Evolutionary conservation across 2,797 vertebrate genomes (phyloP), one percentile per base, ranked within the genome.

Genomic region (Streptopelia turtur): DNA sequence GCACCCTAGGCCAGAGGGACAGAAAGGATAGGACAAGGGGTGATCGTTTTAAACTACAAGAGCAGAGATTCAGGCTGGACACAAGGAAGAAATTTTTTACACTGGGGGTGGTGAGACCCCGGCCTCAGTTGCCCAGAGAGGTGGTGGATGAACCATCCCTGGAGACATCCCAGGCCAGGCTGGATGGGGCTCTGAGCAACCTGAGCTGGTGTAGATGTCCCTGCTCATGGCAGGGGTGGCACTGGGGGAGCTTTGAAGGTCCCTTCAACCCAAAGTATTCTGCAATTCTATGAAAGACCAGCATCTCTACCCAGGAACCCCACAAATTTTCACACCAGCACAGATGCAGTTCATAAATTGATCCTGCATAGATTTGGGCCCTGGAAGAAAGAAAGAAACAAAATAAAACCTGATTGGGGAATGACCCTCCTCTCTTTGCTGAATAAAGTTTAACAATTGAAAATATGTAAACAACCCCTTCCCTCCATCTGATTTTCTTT

Each of bases 311-410:
- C 25, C 63, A 79, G 28, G 20, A 30, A 59, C 61, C 30, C 49
- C 31, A 39, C 61, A 59, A 33, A 70, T 89, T 57, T 80, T 83
- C 74, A 78, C 35, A 49, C 35, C 57, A 52, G 61, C 35, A 83
- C 33, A 71, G 49, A 70, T 2, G 2, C n/a, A 85, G 86, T 45
- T 87, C 89, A 83, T 75, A 93, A 92, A 88, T 50, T 68, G 80
- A 95, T 72, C 69, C 68, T 83, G 89, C 64, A n/a, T 55, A 85
- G 81, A 87, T 72, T 7, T 60, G 78, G 87, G 27, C 12, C n/a
- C 43, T 83, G 70, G 79, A 80, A 93, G 82, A 87, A 95, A 94
- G 83, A 95, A 96, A 47, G 35, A 80, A 96, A 70, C 49, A 69
- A 90, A 93, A 94, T 49, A 92, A 91, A 93, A 72, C 17, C 72